Base-by-base conservation (phyloP, 1,140 invertebrate species). In the Hermatobates lingyangjiaoensis region DNA sequence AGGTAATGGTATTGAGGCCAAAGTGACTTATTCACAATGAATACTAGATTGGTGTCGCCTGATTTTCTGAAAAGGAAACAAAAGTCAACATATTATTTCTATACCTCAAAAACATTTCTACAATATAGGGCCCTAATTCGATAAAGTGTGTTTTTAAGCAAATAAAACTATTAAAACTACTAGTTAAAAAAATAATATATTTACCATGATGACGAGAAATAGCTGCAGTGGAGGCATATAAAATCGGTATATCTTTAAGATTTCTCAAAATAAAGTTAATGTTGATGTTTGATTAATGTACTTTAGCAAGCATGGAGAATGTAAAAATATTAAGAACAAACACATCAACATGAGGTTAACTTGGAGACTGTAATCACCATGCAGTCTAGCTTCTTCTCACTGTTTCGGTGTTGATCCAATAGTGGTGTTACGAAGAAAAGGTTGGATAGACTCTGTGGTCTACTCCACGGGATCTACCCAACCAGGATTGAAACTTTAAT, bases 1-100 rank as follows among this genome's bases (percentile, higher is more conserved):
- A 83, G 57, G 54, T 87, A 86, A 57, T 87, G 83, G 55, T 84
- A 87, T 48, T 80, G 76, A 0, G 75, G 72, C 84, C 83, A 87
- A 56, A 78, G 77, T 1, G 73, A 78, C 59, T 80, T 81, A 0
- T 69, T 76, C 0, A 86, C 56, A 27, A 86, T 62, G 57, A 86
- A 86, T 3, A 85, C 74, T 26, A 75, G 65, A 57, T 82, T 83
- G 1, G 76, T 78, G 54, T 84, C 78, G 1, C 71, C 69, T 0
- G 80, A 79, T 55, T 68, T 74, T 61, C 79, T 83, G 65, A 48
- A 70, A 51, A 27, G 38, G 47, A 54, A 44, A 1, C 7, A 34
- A n/a, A 34, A 34, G 7, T 34, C 7, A 34, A 10, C n/a, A 34
- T 10, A 34, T 34, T 34, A n/a, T 7, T 34, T n/a, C 30, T 10